Conservation (phyloP, 2,888 invertebrate genomes). For the Desoria tigrina region DNA sequence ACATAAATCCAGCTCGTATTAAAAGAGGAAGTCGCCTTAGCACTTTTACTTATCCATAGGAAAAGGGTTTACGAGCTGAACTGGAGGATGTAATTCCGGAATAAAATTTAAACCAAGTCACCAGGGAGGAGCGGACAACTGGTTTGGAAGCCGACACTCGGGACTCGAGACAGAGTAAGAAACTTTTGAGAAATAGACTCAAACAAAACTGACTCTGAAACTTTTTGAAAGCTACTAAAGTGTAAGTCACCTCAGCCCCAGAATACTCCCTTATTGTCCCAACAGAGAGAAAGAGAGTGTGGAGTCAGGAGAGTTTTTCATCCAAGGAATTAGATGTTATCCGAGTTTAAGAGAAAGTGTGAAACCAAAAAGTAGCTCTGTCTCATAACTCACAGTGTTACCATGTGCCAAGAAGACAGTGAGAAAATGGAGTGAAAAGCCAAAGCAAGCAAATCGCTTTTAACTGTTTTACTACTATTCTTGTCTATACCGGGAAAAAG, state of each 20-base stretch:
- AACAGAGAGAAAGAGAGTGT: not conserved
- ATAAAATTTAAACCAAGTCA: constrained; percentile 11
- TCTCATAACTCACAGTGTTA: constrained; percentile 12
- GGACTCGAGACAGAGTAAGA: too few species aligned
- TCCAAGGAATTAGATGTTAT: constrained; percentile 18
- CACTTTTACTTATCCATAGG: too few species aligned
- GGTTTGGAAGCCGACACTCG: not conserved
- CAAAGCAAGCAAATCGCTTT: constrained; percentile 21
- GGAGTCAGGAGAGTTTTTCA: constrained; percentile 14
- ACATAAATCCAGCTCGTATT: too few species aligned
- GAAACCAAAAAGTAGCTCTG: constrained; percentile 22
- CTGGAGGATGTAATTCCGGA: not conserved
- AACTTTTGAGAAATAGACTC: constrained; percentile 19
- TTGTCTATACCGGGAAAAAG: not conserved
- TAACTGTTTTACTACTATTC: constrained; percentile 17
- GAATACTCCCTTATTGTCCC: too few species aligned
- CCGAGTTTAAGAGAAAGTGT: constrained; percentile 18
- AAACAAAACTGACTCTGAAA: constrained; percentile 17
- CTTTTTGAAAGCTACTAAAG: constrained; percentile 20
- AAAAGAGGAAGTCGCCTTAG: too few species aligned
- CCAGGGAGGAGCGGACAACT: not conserved
- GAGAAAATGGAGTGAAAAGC: constrained; percentile 16
- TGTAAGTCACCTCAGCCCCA: constrained; percentile 10
- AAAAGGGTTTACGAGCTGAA: too few species aligned
- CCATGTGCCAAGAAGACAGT: constrained; percentile 10